phyloP scores from a whole-genome alignment of 1,140 invertebrate genomes.

The Drosophila sucinea region DNA sequence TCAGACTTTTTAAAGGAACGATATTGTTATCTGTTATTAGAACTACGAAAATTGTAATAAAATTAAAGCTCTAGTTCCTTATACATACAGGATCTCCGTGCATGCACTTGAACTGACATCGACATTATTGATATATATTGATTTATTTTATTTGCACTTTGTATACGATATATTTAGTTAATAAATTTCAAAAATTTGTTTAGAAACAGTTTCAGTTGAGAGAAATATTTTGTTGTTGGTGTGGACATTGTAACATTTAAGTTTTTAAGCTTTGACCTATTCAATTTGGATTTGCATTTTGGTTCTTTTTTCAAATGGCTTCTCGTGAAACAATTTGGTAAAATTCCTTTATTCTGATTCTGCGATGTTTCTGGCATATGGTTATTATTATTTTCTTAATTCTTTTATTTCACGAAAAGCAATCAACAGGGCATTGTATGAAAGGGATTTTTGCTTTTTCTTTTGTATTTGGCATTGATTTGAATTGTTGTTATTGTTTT shows the following conservation, averaged over 20 bases:
- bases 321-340: not conserved
- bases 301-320: not conserved
- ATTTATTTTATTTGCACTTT: too few species aligned
- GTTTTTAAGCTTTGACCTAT: not conserved
- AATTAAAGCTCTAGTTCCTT: too few species aligned
- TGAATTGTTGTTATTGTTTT: slow-evolving; percentile 37
- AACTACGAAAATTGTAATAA: too few species aligned
- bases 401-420: slow-evolving; percentile 40
- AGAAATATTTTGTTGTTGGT: too few species aligned
- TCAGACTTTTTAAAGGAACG: too few species aligned
- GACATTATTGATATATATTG: too few species aligned
- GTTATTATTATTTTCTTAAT: slow-evolving; percentile 26
- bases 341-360: not conserved
- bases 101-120: too few species aligned
- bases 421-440: slow-evolving; percentile 53
- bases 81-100: too few species aligned
- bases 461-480: slow-evolving; percentile 53
- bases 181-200: too few species aligned
- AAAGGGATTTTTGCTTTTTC: slow-evolving; percentile 27
- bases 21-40: too few species aligned
- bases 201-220: too few species aligned
- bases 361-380: slow-evolving; percentile 23
- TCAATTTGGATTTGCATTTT: not conserved
- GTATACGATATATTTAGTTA: too few species aligned
- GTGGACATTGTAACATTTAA: not conserved